Base-by-base conservation (phyloP, 23 tunicate genomes). In the Botrylloides violaceus region DNA sequence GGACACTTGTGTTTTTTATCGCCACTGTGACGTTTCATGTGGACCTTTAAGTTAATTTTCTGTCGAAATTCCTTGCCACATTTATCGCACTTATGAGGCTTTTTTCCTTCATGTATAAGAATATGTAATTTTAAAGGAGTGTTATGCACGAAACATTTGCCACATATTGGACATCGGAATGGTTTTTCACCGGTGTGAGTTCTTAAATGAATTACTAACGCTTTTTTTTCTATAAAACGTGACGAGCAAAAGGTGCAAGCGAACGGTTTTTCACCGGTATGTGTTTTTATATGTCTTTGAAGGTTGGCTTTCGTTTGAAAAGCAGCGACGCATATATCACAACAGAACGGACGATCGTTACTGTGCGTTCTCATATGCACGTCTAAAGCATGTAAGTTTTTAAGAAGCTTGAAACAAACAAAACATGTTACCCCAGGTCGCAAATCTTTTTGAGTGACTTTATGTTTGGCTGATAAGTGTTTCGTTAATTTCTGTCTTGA, bases 161-260 rank as follows among this genome's bases (percentile, higher is more conserved):
- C 61, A 58, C 94, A 85, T 27, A 32, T 23, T 26, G 48, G 79
- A 60, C 76, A 85, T 80, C 31, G 28, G 62, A 49, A 85, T 0
- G 94, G 94, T 79, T 66, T 79, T 49, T 85, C 94, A 20, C 94
- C 94, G 26, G 94, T 85, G 71, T 85, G 94, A 25, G 73, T 75
- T 59, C 94, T 75, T 72, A 74, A 72, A 70, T 85, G 94, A 29
- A 60, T 59, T 0, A 58, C 31, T 5, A 79, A 61, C 35, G 76
- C 65, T 31, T 66, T 74, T 43, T 80, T 64, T 61, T 85, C 94
- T 1, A 83, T 59, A 59, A 85, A 85, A n/a, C 65, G 31, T 12
- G 84, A 78, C 2, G 62, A 36, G 73, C 94, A 85, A 20, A 26
- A 31, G 25, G 78, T 62, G 36, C 92, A 84, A 29, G 64, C 47